These are phyloP conservation scores for Mesaphorura yosii DNA, from an alignment of 1,140 invertebrate genomes.

Conservation along the genomic window DNA sequence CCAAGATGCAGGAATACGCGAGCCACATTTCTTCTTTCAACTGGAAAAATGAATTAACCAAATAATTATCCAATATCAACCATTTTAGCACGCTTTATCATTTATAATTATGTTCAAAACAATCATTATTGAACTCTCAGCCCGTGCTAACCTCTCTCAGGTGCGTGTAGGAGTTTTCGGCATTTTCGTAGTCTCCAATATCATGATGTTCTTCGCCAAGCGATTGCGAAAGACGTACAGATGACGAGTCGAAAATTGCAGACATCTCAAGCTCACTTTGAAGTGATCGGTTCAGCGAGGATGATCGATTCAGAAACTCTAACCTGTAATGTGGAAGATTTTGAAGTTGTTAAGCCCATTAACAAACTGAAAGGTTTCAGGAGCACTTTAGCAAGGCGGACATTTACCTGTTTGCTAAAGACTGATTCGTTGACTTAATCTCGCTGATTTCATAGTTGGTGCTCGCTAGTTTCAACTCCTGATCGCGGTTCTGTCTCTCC, in stretches of 20 bases:
- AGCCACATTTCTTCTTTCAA: slow-evolving; percentile 42
- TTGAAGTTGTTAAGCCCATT: slow-evolving; percentile 4
- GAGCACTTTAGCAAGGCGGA: not conserved
- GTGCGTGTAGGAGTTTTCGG: slow-evolving; percentile 30
- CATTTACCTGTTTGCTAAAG: slow-evolving; percentile 14
- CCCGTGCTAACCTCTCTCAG: slow-evolving; percentile 26
- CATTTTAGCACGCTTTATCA: not conserved
- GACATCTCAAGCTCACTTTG: slow-evolving; percentile 45
- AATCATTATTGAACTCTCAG: no score
- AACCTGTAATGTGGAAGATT: slow-evolving; percentile 13
- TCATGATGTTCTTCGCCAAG: slow-evolving; percentile 35
- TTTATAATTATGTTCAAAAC: not conserved
- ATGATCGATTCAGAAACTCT: slow-evolving; percentile 32
- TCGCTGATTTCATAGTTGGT: slow-evolving; percentile 24
- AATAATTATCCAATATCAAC: slow-evolving; percentile 20
- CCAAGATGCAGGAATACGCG: slow-evolving; percentile 39
- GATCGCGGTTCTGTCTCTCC: slow-evolving; percentile 71
- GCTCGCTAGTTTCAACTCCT: slow-evolving; percentile 50
- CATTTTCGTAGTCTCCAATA: slow-evolving; percentile 38
- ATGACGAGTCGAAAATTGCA: slow-evolving; percentile 31
- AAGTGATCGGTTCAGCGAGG: slow-evolving; percentile 38
- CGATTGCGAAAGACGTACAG: slow-evolving; percentile 31
- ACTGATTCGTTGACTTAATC: slow-evolving; percentile 23
- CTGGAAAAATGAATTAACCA: slow-evolving; percentile 33
- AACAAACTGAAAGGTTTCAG: slow-evolving; percentile 4